Base-by-base conservation (phyloP, 2,888 invertebrate genomes). In the Parthenolecanium corni region DNA sequence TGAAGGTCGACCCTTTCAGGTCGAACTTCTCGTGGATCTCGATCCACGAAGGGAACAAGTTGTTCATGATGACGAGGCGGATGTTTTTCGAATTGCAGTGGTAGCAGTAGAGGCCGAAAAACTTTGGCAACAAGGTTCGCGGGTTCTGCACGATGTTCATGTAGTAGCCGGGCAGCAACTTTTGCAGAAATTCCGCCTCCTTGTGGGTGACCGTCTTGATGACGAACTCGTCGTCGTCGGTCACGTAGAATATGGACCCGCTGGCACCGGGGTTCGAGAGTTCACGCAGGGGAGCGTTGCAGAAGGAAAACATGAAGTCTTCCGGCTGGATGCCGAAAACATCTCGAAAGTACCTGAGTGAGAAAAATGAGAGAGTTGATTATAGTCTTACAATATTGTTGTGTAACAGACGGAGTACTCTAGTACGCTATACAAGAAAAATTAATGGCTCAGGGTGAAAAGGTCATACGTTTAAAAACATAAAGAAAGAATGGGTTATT, bases 1-100 rank as follows among this genome's bases (percentile, higher is more conserved):
- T 98, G 72, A 95, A 96, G 0, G 97, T 98, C 69, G 96, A 96
- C 11, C 98, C 98, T 77, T 98, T 98, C 66, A 98, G 81, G 80
- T 98, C 98, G 76, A 97, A 98, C 73, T 97, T 98, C 75, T 95
- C 89, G 76, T 97, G 96, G 75, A 98, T 81, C 72, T 84, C 86
- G 62, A 98, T 87, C 25, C 84, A 83, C 20, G 95, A 94, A 25
- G 98, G 98, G 73, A 98, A 80, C 70, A 98, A 80, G 78, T 98
- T 98, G 80, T 98, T 98, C 98, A 98, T 98, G 66, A 96, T 94
- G 65, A 89, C 84, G 72, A 98, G 81, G 68, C 98, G 85, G 72
- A 98, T 93, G 77, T 98, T 98, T 81, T 98, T 98, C 72, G 95
- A 95, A 78, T 96, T 95, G 79, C 95, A 97, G 79, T 97, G 89